Evolutionary conservation across 2,888 invertebrate species (phyloP).

Genomic region (Caenorhabditis doughertyi): DNA sequence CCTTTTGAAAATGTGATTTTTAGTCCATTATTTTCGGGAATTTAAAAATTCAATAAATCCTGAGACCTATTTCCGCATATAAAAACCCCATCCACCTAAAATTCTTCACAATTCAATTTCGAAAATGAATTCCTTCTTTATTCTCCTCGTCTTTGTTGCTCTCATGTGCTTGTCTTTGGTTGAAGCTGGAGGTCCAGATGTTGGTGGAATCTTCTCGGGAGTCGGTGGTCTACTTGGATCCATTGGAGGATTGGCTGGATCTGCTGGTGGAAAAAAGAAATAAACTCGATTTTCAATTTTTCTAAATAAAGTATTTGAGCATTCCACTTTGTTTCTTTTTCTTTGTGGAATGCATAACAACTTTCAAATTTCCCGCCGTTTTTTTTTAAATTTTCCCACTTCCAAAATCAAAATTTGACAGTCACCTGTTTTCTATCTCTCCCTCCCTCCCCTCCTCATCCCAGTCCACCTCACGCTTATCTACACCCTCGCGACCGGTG

Average conservation of each 20-base stretch:
- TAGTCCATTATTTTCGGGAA: background rate
- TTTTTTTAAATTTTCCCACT: too few relatives aligned
- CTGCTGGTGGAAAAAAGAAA: conserved; percentile 23
- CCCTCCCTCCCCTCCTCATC: background rate
- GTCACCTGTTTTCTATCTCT: background rate
- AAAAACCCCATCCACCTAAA: background rate
- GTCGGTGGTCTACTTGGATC: conserved; percentile 23
- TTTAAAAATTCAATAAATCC: background rate
- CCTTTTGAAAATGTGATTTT: background rate
- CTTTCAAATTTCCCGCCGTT: too few relatives aligned
- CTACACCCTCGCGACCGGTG: background rate
- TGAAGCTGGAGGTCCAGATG: conserved; percentile 19
- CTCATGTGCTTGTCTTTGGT: conserved; percentile 14
- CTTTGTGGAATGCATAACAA: too few relatives aligned
- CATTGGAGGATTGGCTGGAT: conserved; percentile 24
- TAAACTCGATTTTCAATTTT: background rate
- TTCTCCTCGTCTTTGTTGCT: conserved; percentile 25
- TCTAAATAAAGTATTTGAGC: background rate
- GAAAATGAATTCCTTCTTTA: conserved; percentile 16
- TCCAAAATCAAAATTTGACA: too few relatives aligned
- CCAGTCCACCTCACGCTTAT: background rate
- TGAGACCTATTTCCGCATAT: background rate
- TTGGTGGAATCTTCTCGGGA: conserved; percentile 28
- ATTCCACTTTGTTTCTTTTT: too few relatives aligned
- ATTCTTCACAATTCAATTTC: conserved; percentile 14